Evolutionary conservation across 2,888 invertebrate species (phyloP), one percentile per base, ranked within the genome.

Genomic region (Dioctria linearis): DNA sequence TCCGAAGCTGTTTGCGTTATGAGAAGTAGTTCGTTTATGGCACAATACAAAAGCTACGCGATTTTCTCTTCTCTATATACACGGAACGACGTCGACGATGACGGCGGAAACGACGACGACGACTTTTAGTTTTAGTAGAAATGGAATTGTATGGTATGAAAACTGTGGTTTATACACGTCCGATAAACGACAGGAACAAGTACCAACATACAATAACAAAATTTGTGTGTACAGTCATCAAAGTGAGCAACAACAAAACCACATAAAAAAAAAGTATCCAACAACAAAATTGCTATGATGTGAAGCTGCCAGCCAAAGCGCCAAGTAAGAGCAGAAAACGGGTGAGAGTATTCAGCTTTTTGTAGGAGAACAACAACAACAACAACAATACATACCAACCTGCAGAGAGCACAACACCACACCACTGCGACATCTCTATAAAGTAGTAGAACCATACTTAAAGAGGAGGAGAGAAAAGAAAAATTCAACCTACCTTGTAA

Each of bases 11-110:
- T 88, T 88, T 87, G 88, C 88, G 88, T 88, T 88, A 88, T 88
- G 88, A 88, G 87, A 88, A 88, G 88, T 88, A 87, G 86, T 88
- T 87, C 88, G 88, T 88, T 88, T 88, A 88, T 88, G 88, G 87
- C 87, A 86, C 88, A 87, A 88, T 88, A 88, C 88, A 88, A 88
- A 88, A 88, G 88, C 88, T 88, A 85, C 85, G 84, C 85, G 84
- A 84, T 85, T 85, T 79, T 66, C 78, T 78, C 67, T 61, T 66
- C 78, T 65, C 63, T 42, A 78, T 66, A 78, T 66, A 63, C 63
- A 73, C 54, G 51, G 46, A 54, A 61, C 11, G 49, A 63, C 54
- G 73, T 43, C 65, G 65, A 65, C 25, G 25, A 65, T 65, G 65
- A 65, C 65, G 65, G 42, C 65, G 65, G 65, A 40, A 65, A 42